Evolutionary conservation across 2,888 invertebrate species (phyloP).

Genomic region (Limenitis camilla): DNA sequence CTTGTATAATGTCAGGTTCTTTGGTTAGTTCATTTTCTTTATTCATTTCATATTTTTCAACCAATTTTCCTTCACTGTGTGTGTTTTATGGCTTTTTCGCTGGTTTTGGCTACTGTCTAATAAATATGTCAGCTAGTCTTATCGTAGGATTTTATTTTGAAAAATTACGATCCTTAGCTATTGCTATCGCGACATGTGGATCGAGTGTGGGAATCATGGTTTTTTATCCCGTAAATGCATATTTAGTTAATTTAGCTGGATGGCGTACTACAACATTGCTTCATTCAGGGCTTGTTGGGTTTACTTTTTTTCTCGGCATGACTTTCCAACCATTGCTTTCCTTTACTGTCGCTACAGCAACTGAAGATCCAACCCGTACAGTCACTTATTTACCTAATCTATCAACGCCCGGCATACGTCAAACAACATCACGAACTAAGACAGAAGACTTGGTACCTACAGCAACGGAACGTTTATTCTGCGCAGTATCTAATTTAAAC

Average conservation of each 20-base stretch:
- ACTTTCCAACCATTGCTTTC: constrained; percentile 53
- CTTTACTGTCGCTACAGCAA: constrained; percentile 45
- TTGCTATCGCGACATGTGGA: constrained; percentile 50
- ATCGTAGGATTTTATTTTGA: constrained; percentile 68
- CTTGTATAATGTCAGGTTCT: constrained; percentile 55
- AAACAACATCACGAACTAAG: constrained; percentile 32
- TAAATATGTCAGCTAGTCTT: constrained; percentile 49
- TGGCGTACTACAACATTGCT: constrained; percentile 55
- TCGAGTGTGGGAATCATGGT: constrained; percentile 57
- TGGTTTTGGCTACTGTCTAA: constrained; percentile 54
- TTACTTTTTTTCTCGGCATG: constrained; percentile 53
- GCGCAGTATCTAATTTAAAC: constrained; percentile 42
- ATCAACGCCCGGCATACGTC: constrained; percentile 33
- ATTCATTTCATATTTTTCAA: constrained; percentile 48
- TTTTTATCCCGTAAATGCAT: constrained; percentile 49
- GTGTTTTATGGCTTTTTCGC: constrained; percentile 50
- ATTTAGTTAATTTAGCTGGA: constrained; percentile 45
- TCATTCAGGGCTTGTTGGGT: constrained; percentile 52
- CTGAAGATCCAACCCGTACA: constrained; percentile 51
- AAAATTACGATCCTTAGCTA: constrained; percentile 49
- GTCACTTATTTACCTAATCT: constrained; percentile 60
- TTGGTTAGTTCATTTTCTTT: constrained; percentile 44
- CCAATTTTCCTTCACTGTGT: constrained; percentile 38
- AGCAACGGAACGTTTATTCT: constrained; percentile 40
- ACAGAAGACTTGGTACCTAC: constrained; percentile 32